phyloP scores from a whole-genome alignment of 2,888 invertebrate species.

The Agrochola lota region DNA sequence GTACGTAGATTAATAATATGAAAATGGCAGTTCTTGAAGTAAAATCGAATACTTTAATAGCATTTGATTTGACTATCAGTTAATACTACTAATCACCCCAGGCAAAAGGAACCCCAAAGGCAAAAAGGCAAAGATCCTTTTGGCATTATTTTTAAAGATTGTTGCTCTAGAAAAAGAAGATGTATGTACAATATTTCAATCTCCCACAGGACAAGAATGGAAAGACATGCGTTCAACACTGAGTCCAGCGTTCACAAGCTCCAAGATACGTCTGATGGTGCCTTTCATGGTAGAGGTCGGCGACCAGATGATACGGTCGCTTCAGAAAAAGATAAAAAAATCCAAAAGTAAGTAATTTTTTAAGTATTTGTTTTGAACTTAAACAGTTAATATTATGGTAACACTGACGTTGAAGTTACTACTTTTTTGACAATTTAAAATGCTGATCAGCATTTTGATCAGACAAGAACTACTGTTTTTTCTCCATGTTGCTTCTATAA shows the following conservation, averaged over 20 bases:
- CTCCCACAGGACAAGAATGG: conserved; percentile 80
- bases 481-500: no score
- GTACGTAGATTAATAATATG: conserved; percentile 62
- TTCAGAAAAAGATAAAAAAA: conserved; percentile 72
- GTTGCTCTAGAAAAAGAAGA: neutral
- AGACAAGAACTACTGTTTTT: neutral
- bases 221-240: conserved; percentile 85
- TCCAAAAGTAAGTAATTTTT: conserved; percentile 65
- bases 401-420: neutral
- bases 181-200: no score
- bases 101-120: neutral
- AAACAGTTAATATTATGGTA: no score
- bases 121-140: neutral
- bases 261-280: conserved; percentile 86
- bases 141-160: neutral
- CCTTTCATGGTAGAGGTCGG: conserved; percentile 85
- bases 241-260: conserved; percentile 88
- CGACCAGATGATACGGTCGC: conserved; percentile 75
- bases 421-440: neutral
- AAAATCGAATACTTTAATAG: neutral
- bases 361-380: neutral
- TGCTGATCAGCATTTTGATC: neutral
- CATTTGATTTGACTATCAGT: neutral
- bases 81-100: neutral
- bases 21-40: neutral